phyloP scores from a whole-genome alignment of 2,888 invertebrate species.

The Camponotus fellah region DNA sequence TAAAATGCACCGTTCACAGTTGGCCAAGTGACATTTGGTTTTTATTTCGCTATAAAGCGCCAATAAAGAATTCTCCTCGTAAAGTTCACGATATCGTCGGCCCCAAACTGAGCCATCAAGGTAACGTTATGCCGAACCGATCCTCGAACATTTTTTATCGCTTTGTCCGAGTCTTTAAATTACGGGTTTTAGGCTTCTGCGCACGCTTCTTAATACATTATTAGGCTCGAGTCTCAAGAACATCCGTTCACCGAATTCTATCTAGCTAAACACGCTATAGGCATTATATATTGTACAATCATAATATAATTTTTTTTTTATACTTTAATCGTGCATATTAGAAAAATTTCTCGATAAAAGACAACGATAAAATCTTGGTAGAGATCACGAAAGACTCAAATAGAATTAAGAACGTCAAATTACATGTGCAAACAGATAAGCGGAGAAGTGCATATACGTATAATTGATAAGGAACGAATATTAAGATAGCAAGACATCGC shows the following conservation, averaged over 20 bases:
- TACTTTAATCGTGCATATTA: constrained; percentile 8
- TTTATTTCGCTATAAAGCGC: constrained; percentile 57
- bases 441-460: not conserved
- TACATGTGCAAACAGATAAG: constrained; percentile 30
- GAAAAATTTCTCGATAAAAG: not conserved
- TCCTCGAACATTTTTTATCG: constrained; percentile 53
- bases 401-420: not conserved
- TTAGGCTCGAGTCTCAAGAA: constrained; percentile 10
- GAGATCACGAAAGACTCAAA: not conserved
- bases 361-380: not conserved
- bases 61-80: constrained; percentile 62
- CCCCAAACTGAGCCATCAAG: constrained; percentile 50
- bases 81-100: constrained; percentile 61
- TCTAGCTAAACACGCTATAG: not conserved
- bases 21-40: constrained; percentile 40
- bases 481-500: not conserved
- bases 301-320: not conserved
- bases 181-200: constrained; percentile 33
- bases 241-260: constrained; percentile 19
- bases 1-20: constrained; percentile 57
- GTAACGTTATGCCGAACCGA: constrained; percentile 61
- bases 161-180: constrained; percentile 53
- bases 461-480: constrained; percentile 13
- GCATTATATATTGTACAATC: not conserved
- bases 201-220: constrained; percentile 38